Evolutionary conservation across 2,888 invertebrate genomes (phyloP).

Genomic region (Dryobota labecula): DNA sequence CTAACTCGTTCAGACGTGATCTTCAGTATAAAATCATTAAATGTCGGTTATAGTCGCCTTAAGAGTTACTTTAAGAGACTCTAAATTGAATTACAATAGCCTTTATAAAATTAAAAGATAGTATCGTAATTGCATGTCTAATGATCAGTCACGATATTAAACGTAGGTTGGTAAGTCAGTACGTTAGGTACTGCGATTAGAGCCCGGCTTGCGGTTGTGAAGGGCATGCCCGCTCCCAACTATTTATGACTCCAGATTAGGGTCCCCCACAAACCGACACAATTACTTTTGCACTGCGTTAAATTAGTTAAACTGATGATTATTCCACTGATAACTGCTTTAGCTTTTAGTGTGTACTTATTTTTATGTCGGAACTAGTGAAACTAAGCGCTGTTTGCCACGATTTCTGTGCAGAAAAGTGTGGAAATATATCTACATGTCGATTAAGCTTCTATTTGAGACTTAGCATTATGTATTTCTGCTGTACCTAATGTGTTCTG

Average conservation of each 20-base stretch:
- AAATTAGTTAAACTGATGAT: conserved; percentile 56
- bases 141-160: conserved; percentile 30
- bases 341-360: conserved; percentile 44
- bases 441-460: not conserved
- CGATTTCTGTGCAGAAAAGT: conserved; percentile 10
- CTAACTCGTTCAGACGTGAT: too few species aligned
- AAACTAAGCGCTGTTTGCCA: conserved; percentile 27
- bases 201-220: conserved; percentile 52
- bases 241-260: conserved; percentile 65
- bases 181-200: conserved; percentile 29
- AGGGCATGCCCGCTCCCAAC: conserved; percentile 41
- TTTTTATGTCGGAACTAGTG: conserved; percentile 47
- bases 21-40: too few species aligned
- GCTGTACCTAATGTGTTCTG: conserved; percentile 3
- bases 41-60: too few species aligned
- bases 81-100: conserved; percentile 4
- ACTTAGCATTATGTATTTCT: not conserved
- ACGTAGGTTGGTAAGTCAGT: conserved; percentile 24
- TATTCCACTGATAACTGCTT: conserved; percentile 59
- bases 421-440: not conserved
- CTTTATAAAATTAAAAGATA: conserved; percentile 28
- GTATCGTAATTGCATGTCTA: conserved; percentile 31
- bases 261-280: conserved; percentile 60
- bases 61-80: not conserved
- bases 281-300: conserved; percentile 63